Evolutionary conservation across 2,797 vertebrate genomes (phyloP), one percentile per base, ranked within the genome.

Genomic region (Esox lucius): DNA sequence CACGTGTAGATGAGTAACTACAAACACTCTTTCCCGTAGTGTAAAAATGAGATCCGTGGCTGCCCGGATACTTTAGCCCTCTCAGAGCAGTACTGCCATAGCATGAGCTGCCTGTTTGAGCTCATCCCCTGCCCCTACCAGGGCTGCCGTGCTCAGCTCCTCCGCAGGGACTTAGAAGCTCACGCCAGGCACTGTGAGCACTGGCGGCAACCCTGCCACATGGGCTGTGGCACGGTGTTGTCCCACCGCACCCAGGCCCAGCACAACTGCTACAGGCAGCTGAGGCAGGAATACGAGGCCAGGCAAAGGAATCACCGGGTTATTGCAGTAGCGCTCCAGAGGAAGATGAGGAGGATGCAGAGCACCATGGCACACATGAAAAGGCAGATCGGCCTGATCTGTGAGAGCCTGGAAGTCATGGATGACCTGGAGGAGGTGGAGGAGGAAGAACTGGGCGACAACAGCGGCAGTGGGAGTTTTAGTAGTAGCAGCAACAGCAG

Each of bases 261-360:
- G 49, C 95, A 95, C 88, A 95, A 95, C 91, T 96, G 95, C 88
- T 95, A 95, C 87, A 88, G 78, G 31, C 89, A 95, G 69, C 86
- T 95, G 70, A 92, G 87, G 24, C 89, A 93, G 33, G 90, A 93
- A 78, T 94, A 94, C 24, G 87, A 90, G 48, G 81, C 81, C 46
- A 83, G 88, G 65, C 93, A 91, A 80, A 85, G 87, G 78, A 92
- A 91, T 81, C 91, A 95, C 85, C 86, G 83, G 71, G 84, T 85
- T 64, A 91, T 93, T 0, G 91, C 91, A 59, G 75, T 71, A 0
- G 80, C 91, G 31, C 84, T 93, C 51, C 90, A 93, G 81, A 90
- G 82, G 86, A 93, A 94, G 85, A 93, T 94, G 91, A 89, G 85
- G 76, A 87, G 89, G 75, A 93, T 94, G 91, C 92, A 93, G 84